phyloP scores from a whole-genome alignment of 2,113 vertebrate genomes.

The Nothoprocta perdicaria region DNA sequence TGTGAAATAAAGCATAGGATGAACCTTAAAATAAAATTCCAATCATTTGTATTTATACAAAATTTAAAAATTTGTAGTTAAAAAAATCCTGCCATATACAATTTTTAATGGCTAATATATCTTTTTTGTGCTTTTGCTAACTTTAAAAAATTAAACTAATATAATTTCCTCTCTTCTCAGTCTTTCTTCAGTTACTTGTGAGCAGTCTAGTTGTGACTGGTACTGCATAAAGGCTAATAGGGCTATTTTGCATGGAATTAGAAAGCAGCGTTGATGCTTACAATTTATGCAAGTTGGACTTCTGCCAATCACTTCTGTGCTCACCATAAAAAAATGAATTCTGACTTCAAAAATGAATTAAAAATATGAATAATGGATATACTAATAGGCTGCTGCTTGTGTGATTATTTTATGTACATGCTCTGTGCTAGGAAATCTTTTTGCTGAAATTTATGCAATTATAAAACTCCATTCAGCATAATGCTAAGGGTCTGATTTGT shows the following conservation, averaged over 20 bases:
- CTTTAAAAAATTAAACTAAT: background rate
- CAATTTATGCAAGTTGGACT: background rate
- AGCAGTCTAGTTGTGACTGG: background rate
- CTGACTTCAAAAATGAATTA: background rate
- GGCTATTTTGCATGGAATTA: background rate
- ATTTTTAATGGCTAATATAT: background rate
- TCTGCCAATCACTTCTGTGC: background rate
- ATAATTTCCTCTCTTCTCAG: background rate
- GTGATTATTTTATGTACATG: background rate
- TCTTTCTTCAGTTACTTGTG: background rate
- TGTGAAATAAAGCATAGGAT: background rate
- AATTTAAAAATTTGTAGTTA: background rate
- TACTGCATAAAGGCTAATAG: background rate
- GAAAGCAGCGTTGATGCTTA: background rate
- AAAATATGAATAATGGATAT: background rate
- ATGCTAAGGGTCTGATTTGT: background rate
- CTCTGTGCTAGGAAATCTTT: background rate
- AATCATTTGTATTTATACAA: background rate
- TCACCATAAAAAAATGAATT: background rate
- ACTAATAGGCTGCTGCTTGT: background rate
- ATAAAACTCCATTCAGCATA: background rate
- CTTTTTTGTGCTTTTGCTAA: background rate
- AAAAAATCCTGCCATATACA: background rate
- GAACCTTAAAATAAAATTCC: background rate
- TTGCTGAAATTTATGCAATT: background rate